phyloP scores from a whole-genome alignment of 53 echinoderm and acorn worm species.

The Hippasteria phrygiana region DNA sequence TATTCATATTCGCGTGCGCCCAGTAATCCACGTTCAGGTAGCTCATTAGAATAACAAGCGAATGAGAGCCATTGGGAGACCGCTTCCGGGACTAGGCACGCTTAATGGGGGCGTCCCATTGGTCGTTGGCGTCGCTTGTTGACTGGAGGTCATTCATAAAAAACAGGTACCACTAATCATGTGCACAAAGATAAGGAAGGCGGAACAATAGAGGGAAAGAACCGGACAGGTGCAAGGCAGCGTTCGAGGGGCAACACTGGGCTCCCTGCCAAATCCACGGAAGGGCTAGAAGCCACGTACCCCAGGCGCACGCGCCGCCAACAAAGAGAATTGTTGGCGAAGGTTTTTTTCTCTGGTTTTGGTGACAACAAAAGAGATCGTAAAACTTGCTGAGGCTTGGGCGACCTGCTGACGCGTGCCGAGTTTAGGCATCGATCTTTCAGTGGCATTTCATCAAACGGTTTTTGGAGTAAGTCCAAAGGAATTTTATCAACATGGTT shows the following conservation, averaged over 20 bases:
- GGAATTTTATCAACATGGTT: slow-evolving; percentile 50
- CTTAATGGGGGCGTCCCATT: slow-evolving; percentile 54
- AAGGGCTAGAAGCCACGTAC: slow-evolving; percentile 58
- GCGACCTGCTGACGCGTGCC: slow-evolving; percentile 56
- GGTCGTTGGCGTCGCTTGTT: slow-evolving; percentile 57
- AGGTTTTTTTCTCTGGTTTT: slow-evolving; percentile 37
- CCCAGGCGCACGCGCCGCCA: slow-evolving; percentile 54
- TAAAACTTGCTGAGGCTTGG: slow-evolving; percentile 24
- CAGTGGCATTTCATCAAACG: background rate
- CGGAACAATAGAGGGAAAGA: slow-evolving; percentile 50
- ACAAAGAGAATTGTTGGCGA: slow-evolving; percentile 64
- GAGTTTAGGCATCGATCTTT: slow-evolving; percentile 41
- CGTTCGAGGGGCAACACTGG: slow-evolving; percentile 33
- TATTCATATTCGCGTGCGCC: slow-evolving; percentile 57
- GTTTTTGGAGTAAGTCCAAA: slow-evolving; percentile 31
- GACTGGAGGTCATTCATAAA: slow-evolving; percentile 68
- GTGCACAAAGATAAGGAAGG: slow-evolving; percentile 63
- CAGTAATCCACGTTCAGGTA: slow-evolving; percentile 44
- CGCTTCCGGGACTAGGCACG: slow-evolving; percentile 72
- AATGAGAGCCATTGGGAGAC: slow-evolving; percentile 56
- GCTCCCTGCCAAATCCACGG: slow-evolving; percentile 63
- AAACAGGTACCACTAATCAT: slow-evolving; percentile 61
- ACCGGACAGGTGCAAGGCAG: slow-evolving; percentile 59
- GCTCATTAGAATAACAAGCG: slow-evolving; percentile 67
- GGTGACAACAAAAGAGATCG: slow-evolving; percentile 58